These are phyloP conservation scores for Augochlorella aurata DNA, from an alignment of 2,888 invertebrate genomes.

Conservation along the genomic window DNA sequence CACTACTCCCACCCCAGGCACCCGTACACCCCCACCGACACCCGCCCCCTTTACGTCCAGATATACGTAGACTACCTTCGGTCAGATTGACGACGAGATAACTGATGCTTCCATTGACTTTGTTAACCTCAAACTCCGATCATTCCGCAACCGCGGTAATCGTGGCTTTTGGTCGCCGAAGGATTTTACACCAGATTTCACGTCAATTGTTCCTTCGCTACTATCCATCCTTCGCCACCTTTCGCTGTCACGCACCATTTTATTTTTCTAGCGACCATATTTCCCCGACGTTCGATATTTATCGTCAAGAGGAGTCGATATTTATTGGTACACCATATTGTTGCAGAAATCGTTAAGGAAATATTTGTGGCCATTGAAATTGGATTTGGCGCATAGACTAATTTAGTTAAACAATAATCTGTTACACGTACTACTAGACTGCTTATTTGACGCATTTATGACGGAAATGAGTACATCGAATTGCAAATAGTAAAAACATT, in stretches of 20 bases:
- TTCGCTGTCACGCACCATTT: not conserved
- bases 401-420: too few relatives aligned
- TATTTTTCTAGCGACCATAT: not conserved
- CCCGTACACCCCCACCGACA: constrained; percentile 42
- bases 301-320: not conserved
- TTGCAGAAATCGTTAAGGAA: not conserved
- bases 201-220: constrained; percentile 32
- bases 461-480: too few relatives aligned
- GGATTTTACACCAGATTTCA: constrained; percentile 45
- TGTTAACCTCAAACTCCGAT: constrained; percentile 70
- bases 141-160: constrained; percentile 62
- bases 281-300: not conserved
- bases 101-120: constrained; percentile 71
- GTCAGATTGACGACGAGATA: constrained; percentile 73
- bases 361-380: too few relatives aligned
- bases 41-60: constrained; percentile 56
- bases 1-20: constrained; percentile 51
- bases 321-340: not conserved
- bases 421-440: too few relatives aligned
- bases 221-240: not conserved
- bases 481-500: too few relatives aligned
- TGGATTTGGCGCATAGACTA: too few relatives aligned
- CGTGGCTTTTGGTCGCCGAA: constrained; percentile 42
- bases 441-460: too few relatives aligned
- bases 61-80: constrained; percentile 61